Evolutionary conservation across 2,113 vertebrate genomes (phyloP).

Genomic region (Oryzias woworae): DNA sequence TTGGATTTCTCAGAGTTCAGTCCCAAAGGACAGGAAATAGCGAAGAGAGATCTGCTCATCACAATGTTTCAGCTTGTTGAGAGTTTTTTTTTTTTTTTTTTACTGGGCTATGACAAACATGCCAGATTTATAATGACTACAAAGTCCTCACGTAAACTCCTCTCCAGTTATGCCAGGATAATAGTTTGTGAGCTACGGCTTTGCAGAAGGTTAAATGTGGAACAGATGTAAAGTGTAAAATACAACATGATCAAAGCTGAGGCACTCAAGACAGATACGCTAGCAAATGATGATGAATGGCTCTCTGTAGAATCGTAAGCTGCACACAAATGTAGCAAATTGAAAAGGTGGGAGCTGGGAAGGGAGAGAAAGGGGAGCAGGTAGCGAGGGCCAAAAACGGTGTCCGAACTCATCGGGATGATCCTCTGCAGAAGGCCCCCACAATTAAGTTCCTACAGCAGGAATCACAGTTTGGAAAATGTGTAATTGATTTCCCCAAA

Average conservation of each 20-base stretch:
- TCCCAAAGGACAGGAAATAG: slow-evolving; percentile 39
- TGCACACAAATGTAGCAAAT: slow-evolving; percentile 90
- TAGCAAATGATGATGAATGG: slow-evolving; percentile 99
- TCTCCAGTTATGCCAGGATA: slow-evolving; percentile 86
- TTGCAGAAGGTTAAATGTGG: slow-evolving; percentile 95
- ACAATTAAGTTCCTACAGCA: slow-evolving; percentile 64
- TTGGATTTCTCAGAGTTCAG: slow-evolving; percentile 40
- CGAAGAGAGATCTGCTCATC: slow-evolving; percentile 45
- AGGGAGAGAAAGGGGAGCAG: slow-evolving; percentile 48
- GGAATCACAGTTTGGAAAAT: slow-evolving; percentile 70
- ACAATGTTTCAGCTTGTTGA: slow-evolving; percentile 49
- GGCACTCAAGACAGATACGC: slow-evolving; percentile 91
- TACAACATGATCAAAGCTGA: slow-evolving; percentile 97
- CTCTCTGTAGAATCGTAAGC: slow-evolving; percentile 92
- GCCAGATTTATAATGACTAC: slow-evolving; percentile 70
- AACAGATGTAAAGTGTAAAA: slow-evolving; percentile 99
- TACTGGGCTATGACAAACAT: slow-evolving; percentile 59
- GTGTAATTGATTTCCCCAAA: slow-evolving; percentile 75
- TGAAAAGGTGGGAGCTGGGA: slow-evolving; percentile 78
- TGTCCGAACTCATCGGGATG: slow-evolving; percentile 83
- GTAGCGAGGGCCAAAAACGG: slow-evolving; percentile 82
- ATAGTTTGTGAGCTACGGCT: slow-evolving; percentile 91
- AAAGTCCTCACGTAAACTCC: slow-evolving; percentile 77
- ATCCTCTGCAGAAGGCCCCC: slow-evolving; percentile 76
- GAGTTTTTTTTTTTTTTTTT: slow-evolving; percentile 63